These are phyloP conservation scores for Malurus cyaneus DNA, from an alignment of 2,113 vertebrate genomes.

Conservation along the genomic window DNA sequence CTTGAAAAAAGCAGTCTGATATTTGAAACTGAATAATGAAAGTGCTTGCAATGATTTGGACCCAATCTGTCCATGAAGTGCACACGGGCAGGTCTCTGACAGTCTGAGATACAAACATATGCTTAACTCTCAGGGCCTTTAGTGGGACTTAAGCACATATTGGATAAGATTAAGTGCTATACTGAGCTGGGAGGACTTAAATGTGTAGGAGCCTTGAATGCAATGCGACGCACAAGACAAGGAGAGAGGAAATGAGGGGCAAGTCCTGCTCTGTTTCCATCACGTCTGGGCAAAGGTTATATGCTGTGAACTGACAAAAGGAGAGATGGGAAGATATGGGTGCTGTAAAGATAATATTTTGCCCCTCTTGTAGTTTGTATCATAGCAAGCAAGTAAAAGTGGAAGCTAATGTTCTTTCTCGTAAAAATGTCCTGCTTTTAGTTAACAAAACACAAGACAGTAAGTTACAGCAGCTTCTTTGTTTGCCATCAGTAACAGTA, in stretches of 20 bases:
- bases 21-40: not conserved
- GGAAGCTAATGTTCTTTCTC: not conserved
- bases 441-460: not conserved
- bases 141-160: not conserved
- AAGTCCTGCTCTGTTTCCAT: not conserved
- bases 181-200: not conserved
- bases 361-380: not conserved
- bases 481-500: accelerated
- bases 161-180: not conserved
- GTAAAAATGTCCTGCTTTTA: not conserved
- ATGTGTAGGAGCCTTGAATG: not conserved
- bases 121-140: not conserved
- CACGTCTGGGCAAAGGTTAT: not conserved
- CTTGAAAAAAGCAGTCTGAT: not conserved
- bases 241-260: not conserved
- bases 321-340: not conserved
- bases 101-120: not conserved
- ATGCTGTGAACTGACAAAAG: not conserved
- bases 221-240: not conserved
- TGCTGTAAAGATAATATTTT: not conserved
- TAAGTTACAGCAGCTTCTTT: not conserved
- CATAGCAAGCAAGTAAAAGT: not conserved
- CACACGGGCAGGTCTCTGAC: not conserved
- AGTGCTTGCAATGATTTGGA: not conserved
- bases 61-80: not conserved